phyloP scores from a whole-genome alignment of 2,888 invertebrate genomes.

The Phyllotreta cruciferae region DNA sequence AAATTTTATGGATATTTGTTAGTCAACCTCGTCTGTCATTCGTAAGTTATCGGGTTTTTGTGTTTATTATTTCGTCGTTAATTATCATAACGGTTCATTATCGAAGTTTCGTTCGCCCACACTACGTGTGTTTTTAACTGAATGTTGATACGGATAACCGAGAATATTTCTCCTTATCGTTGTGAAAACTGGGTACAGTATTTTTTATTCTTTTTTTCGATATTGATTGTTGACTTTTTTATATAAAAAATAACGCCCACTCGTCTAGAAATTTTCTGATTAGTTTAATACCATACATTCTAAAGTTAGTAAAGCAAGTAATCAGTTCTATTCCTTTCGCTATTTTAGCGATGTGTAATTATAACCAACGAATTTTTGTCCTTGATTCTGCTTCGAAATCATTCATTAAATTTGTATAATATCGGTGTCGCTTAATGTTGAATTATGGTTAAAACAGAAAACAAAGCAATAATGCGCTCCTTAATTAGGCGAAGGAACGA shows the following conservation, averaged over 20 bases:
- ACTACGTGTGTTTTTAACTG: conserved; percentile 4
- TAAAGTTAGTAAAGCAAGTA: no score
- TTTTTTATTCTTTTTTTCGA: background rate
- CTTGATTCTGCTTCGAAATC: no score
- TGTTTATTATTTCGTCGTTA: background rate
- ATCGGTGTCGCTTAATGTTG: no score
- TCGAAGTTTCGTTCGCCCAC: conserved; percentile 8
- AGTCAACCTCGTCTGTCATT: background rate
- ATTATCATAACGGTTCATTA: conserved; percentile 2
- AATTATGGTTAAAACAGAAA: conserved; percentile 1
- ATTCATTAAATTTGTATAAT: no score
- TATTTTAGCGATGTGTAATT: no score
- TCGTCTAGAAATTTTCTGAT: no score
- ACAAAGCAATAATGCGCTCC: conserved; percentile 18
- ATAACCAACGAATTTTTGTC: no score
- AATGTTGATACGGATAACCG: conserved; percentile 5
- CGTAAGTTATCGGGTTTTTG: conserved; percentile 5
- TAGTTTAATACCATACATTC: no score
- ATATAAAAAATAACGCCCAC: background rate
- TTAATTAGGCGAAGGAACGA: conserved; percentile 22
- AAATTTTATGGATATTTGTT: conserved; percentile 1
- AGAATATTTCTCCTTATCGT: conserved; percentile 9
- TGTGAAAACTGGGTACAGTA: background rate
- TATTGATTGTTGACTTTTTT: background rate
- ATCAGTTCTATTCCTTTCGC: no score